Evolutionary conservation across 1,140 invertebrate species (phyloP), one percentile per base, ranked within the genome.

Genomic region (Lucilia cuprina): DNA sequence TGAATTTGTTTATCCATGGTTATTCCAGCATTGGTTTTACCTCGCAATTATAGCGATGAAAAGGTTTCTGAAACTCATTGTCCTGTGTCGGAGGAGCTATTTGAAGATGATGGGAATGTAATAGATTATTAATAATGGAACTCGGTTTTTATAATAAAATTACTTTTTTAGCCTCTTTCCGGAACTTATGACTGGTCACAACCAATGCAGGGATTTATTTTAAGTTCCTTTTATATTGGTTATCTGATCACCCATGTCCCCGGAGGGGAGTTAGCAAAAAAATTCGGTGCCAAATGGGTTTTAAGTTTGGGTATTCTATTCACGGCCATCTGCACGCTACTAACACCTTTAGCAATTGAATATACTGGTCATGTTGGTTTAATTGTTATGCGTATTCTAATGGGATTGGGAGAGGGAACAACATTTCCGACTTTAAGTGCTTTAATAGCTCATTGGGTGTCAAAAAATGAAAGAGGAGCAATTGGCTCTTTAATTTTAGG

Each of bases 1-100:
- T 93, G 97, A 30, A 95, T 97, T 2, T 97, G 96, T 87, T 92
- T 98, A 7, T 97, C 96, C 85, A 94, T 98, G 55, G 96, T 97
- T 5, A 97, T 98, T 85, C 97, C 97, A 13, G 96, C 96, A 87
- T 97, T 98, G 95, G 95, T 94, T 3, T 3, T 89, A 0, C 88
- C 88, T 17, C 86, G 80, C 65, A 90, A 91, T 49, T 50, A 60
- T 8, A 86, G 87, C 34, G 82, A 84, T 0, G 83, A 84, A 12
- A 65, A 84, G 2, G 19, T 21, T 49, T 49, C n/a, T 19, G 77
- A 80, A 21, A 10, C 41, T 12, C 77, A 80, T 19, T 41, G 78
- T 60, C 14, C 78, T 1, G 5, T 10, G 41, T 88, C 87, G 10
- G 87, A 87, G 2, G 88, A 89, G 84, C 70, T 84, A 0, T 19